A percentile compares a stretch with the other conserved stretches of the same genome.
Evolutionary conservation across 2,888 invertebrate species (phyloP).

Genomic region (Julus scandinavius): DNA sequence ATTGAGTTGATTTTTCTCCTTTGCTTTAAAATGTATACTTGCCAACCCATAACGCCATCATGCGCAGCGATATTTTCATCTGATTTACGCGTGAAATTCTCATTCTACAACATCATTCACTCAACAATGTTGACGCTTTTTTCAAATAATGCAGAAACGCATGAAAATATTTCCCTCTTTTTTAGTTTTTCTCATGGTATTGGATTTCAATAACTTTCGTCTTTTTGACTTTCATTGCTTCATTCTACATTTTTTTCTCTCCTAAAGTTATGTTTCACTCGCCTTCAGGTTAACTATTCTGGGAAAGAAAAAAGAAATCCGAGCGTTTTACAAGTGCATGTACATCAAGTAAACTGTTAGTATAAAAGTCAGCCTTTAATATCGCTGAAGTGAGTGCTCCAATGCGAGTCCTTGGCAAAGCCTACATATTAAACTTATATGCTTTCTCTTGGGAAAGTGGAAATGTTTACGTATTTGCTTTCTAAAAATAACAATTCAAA

Average conservation of each 20-base stretch:
- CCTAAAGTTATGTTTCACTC: not conserved
- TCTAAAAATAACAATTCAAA: constrained; percentile 27
- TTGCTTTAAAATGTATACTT: no score
- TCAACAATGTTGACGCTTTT: no score
- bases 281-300: not conserved
- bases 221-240: not conserved
- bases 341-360: not conserved
- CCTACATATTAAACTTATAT: not conserved
- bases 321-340: not conserved
- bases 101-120: no score
- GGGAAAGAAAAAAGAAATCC: not conserved
- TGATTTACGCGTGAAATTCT: no score
- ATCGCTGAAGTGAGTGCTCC: not conserved
- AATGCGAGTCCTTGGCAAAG: not conserved
- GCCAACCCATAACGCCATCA: no score
- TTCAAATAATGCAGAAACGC: no score
- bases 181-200: not conserved
- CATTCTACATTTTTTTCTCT: not conserved
- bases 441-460: not conserved
- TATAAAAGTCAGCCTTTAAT: not conserved
- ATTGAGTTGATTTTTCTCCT: no score
- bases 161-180: not conserved
- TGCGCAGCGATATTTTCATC: no score
- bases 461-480: constrained; percentile 27
- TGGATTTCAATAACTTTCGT: not conserved